Conservation (phyloP, 2,113 vertebrate genomes). For the Microcebus ravelobensis region DNA sequence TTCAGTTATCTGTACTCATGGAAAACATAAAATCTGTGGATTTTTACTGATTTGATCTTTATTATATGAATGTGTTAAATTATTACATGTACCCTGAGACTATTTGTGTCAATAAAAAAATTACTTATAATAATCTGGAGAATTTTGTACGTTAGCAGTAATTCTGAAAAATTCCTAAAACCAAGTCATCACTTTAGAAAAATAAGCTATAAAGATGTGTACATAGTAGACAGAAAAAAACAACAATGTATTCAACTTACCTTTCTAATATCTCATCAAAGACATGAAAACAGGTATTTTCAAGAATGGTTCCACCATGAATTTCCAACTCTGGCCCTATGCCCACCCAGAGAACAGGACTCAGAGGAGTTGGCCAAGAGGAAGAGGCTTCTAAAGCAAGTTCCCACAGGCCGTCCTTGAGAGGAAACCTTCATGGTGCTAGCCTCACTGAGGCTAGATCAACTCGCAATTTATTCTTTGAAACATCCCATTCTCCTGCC, state of each 20-base stretch:
- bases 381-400: background rate
- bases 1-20: background rate
- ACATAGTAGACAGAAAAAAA: background rate
- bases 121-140: background rate
- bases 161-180: slow-evolving; percentile 10
- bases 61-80: background rate
- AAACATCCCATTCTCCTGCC: background rate
- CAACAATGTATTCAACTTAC: background rate
- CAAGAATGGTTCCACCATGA: background rate
- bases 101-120: background rate
- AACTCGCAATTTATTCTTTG: background rate
- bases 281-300: background rate
- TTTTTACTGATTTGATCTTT: background rate
- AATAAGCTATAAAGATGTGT: background rate
- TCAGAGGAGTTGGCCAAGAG: background rate
- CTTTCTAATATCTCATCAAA: slow-evolving; percentile 33
- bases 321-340: background rate
- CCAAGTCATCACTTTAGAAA: slow-evolving; percentile 10
- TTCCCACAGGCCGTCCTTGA: background rate
- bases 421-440: background rate
- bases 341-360: background rate
- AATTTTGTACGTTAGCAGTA: background rate
- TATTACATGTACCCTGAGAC: background rate
- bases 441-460: rapidly evolving
- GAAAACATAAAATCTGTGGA: background rate